Conservation (phyloP, 2,113 vertebrate species). For the Leptosomus discolor region DNA sequence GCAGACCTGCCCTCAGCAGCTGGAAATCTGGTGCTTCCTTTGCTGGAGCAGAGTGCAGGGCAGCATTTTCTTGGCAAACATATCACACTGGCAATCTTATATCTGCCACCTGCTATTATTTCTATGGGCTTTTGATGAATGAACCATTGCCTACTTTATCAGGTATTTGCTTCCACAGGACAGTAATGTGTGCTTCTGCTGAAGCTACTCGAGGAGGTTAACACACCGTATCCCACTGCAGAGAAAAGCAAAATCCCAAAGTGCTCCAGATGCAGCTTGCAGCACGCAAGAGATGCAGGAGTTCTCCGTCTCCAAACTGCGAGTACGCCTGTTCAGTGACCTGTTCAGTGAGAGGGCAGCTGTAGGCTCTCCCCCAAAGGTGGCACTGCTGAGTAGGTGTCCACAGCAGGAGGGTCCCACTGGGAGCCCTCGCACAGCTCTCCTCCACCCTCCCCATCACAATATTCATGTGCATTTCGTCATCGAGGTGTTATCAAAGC, state of each 20-base stretch:
- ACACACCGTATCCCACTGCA: accelerated
- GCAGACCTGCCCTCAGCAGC: neutral
- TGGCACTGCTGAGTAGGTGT: neutral
- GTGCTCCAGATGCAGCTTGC: neutral
- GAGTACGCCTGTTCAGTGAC: accelerated
- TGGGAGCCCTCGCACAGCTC: neutral
- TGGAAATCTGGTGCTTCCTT: neutral
- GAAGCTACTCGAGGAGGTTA: neutral
- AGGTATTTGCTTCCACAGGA: neutral
- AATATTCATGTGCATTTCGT: accelerated
- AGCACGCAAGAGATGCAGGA: accelerated
- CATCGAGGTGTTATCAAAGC: accelerated
- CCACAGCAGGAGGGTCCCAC: accelerated
- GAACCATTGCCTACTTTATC: neutral
- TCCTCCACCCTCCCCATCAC: neutral
- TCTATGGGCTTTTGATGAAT: neutral
- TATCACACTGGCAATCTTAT: neutral
- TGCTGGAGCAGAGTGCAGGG: neutral
- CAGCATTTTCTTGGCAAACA: too few relatives aligned
- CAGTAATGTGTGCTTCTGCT: accelerated
- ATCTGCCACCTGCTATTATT: neutral
- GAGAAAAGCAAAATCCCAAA: neutral
- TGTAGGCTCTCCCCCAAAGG: neutral
- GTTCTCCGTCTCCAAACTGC: neutral
- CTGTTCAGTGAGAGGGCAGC: neutral